Evolutionary conservation across 2,797 vertebrate genomes (phyloP).

Genomic region (Lepilemur septentrionalis): DNA sequence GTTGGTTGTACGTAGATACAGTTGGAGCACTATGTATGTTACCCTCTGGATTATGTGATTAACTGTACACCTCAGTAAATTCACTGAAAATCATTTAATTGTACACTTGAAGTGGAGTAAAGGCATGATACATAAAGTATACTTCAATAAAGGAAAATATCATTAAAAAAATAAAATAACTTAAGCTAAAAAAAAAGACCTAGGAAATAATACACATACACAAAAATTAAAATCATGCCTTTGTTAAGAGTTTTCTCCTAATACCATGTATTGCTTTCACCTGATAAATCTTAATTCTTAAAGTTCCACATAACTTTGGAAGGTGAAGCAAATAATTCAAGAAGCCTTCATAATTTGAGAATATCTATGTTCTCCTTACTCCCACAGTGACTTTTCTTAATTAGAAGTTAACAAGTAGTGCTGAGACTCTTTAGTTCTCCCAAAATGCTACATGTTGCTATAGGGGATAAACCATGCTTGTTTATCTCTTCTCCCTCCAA

Average conservation of each 20-base stretch:
- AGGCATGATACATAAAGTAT: no score
- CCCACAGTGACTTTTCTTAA: background rate
- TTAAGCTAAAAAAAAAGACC: background rate
- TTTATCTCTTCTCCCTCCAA: background rate
- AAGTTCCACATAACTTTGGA: background rate
- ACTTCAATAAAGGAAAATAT: no score
- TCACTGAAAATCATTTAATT: no score
- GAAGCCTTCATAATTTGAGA: background rate
- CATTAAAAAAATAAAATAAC: no score
- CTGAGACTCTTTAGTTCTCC: background rate
- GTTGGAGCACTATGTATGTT: no score
- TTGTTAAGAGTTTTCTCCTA: background rate
- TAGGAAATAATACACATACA: background rate
- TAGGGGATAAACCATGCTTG: background rate
- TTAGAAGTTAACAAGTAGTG: background rate
- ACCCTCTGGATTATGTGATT: no score
- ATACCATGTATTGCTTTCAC: background rate
- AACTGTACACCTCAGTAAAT: no score
- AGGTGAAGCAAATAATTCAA: background rate
- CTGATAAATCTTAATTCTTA: background rate
- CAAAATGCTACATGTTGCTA: background rate
- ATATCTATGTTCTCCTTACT: background rate
- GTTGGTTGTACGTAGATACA: no score
- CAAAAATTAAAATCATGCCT: background rate
- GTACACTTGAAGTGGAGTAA: no score